Evolutionary conservation across 2,888 invertebrate genomes (phyloP).

Genomic region (Chaetoderma sp.): DNA sequence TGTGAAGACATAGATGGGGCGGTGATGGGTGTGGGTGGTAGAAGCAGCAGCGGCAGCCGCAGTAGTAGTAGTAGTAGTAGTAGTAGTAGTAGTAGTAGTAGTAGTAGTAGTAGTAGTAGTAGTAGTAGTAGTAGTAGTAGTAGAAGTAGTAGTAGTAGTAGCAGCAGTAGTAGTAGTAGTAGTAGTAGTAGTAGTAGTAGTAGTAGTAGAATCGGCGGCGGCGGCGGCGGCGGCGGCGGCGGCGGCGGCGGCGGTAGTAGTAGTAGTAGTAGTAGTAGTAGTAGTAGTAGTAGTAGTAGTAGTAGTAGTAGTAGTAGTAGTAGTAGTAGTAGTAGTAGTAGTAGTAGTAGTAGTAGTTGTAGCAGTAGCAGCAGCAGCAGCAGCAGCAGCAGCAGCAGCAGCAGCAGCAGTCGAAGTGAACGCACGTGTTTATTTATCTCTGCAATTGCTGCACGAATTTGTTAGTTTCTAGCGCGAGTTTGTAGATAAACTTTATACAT

Average conservation of each 20-base stretch:
- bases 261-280: constrained; percentile 9
- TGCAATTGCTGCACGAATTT: too few relatives aligned
- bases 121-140: constrained; percentile 6
- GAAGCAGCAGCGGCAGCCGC: background rate
- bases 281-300: constrained; percentile 6
- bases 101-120: constrained; percentile 5
- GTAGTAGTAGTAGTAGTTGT: too few relatives aligned
- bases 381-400: constrained; percentile 1
- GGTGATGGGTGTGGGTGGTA: background rate
- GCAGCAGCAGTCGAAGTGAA: too few relatives aligned
- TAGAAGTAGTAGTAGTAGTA: constrained; percentile 10
- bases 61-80: background rate
- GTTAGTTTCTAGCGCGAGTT: too few relatives aligned
- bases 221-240: background rate
- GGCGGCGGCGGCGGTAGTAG: constrained; percentile 8
- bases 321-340: background rate
- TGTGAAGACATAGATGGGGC: too few relatives aligned
- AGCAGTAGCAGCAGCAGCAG: too few relatives aligned
- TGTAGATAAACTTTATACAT: too few relatives aligned
- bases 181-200: constrained; percentile 3
- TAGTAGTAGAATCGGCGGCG: background rate
- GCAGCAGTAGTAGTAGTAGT: constrained; percentile 11
- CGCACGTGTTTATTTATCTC: too few relatives aligned
- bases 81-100: constrained; percentile 7
- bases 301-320: background rate